A percentile compares a stretch with the other conserved stretches of the same genome.
These are phyloP conservation scores for Aspidiotus rigidus DNA, from an alignment of 2,888 invertebrate species.

Conservation along the genomic window DNA sequence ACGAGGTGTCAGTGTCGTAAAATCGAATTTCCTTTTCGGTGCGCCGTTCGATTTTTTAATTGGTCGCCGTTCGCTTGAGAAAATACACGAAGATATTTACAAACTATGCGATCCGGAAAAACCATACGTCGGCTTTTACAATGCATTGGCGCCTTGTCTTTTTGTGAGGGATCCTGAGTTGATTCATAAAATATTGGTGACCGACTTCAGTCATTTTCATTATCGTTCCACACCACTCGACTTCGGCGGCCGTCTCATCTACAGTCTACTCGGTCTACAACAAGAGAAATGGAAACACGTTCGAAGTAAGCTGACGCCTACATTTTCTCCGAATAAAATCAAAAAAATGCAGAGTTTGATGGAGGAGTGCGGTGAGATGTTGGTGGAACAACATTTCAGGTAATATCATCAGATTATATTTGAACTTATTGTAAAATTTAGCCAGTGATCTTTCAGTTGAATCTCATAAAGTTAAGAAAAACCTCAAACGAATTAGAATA, in stretches of 20 bases:
- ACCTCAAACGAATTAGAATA: too few relatives aligned
- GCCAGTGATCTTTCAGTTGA: too few relatives aligned
- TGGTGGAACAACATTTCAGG: not conserved
- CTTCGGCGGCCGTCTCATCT: not conserved
- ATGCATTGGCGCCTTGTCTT: not conserved
- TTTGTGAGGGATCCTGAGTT: not conserved
- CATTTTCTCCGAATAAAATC: not conserved
- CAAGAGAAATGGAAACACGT: not conserved
- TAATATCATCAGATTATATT: not conserved
- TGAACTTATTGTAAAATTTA: not conserved
- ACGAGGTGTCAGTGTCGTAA: too few relatives aligned
- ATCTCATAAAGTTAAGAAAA: too few relatives aligned
- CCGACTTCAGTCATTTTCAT: not conserved
- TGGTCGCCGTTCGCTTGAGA: too few relatives aligned
- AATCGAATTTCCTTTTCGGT: too few relatives aligned
- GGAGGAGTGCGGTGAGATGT: not conserved
- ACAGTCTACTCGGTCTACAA: not conserved
- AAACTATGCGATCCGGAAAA: too few relatives aligned
- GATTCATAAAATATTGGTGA: not conserved
- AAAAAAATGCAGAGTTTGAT: not conserved
- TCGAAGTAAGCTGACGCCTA: not conserved
- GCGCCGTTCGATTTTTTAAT: too few relatives aligned
- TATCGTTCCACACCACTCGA: not conserved
- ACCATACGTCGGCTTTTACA: not conserved
- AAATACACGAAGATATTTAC: too few relatives aligned